Evolutionary conservation across 2,888 invertebrate genomes (phyloP).

Genomic region (Dasysyrphus tricinctus): DNA sequence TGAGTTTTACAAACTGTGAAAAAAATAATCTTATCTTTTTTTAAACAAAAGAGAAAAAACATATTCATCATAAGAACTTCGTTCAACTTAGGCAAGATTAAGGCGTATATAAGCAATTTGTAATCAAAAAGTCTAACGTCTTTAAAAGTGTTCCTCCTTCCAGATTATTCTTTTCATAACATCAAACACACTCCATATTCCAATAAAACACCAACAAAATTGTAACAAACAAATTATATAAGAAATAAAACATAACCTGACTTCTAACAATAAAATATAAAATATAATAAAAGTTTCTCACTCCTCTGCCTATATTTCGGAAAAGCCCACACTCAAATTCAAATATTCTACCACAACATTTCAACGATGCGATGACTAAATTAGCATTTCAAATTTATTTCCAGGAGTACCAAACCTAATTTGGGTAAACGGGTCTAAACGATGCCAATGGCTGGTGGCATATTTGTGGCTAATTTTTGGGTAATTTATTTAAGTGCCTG

Average conservation of each 20-base stretch:
- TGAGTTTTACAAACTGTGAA: no score
- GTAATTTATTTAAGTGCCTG: slow-evolving; percentile 38
- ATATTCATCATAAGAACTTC: no score
- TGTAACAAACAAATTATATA: no score
- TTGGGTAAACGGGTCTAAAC: slow-evolving; percentile 34
- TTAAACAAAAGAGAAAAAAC: no score
- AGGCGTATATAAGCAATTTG: no score
- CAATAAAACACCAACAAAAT: neutral
- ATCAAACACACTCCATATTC: neutral
- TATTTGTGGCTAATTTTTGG: slow-evolving; percentile 45
- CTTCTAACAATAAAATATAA: neutral
- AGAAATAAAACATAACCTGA: neutral
- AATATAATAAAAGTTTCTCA: neutral
- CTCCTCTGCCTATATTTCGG: neutral
- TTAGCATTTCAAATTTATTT: slow-evolving; percentile 39
- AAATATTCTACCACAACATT: neutral
- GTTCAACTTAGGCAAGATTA: no score
- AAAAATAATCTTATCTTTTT: no score
- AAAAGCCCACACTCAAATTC: neutral
- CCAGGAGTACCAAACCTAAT: slow-evolving; percentile 7
- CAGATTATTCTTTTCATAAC: neutral
- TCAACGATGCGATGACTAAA: slow-evolving; percentile 17
- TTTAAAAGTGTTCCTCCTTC: no score
- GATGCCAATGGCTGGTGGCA: slow-evolving; percentile 35
- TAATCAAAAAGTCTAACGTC: no score